Conservation (phyloP, 2,888 invertebrate species). For the Malthinus flaveolus region DNA sequence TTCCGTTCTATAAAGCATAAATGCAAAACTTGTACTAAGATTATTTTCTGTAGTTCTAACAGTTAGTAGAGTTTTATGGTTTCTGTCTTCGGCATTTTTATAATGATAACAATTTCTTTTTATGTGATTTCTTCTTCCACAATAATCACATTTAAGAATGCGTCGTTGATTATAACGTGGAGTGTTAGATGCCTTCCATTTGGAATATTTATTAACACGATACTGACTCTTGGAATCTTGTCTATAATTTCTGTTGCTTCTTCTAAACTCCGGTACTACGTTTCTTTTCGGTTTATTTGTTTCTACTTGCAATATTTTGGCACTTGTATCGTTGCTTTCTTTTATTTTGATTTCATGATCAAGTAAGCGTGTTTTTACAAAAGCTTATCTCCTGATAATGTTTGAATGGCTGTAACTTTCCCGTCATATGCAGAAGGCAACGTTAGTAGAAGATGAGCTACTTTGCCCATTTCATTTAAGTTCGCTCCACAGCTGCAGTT, state of each 20-base stretch:
- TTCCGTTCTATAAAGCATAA: neutral
- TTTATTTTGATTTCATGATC: constrained; percentile 29
- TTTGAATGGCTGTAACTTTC: no score
- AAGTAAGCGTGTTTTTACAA: constrained; percentile 28
- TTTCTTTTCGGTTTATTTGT: neutral
- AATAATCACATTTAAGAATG: neutral
- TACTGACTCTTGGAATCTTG: no score
- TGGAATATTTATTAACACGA: no score
- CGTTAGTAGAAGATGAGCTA: no score
- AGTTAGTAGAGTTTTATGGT: neutral
- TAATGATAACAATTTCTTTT: neutral
- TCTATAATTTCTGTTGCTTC: no score
- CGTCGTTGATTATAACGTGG: neutral
- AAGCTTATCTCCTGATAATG: no score
- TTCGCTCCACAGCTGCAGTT: no score
- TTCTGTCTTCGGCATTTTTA: neutral
- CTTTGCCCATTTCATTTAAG: no score
- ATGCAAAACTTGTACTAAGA: neutral
- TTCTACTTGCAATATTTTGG: neutral
- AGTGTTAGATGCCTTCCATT: no score
- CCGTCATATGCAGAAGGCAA: no score
- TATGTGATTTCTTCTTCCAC: neutral
- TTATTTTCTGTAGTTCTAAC: constrained; percentile 23
- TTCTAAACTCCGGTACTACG: no score
- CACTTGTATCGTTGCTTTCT: neutral